Evolutionary conservation across 2,113 vertebrate species (phyloP).

Genomic region (Hassar affinis): DNA sequence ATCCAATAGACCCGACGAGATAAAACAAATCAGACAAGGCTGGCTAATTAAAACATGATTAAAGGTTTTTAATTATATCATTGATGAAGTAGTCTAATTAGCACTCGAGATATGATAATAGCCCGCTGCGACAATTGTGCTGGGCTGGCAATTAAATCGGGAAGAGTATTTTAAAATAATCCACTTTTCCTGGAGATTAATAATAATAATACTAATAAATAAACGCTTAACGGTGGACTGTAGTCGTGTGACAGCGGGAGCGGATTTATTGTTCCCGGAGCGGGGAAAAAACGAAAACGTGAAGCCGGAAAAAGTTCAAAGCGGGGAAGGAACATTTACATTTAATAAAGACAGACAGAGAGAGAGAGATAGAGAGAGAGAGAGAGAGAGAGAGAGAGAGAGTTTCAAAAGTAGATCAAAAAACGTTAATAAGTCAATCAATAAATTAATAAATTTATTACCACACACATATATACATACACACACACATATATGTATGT

Average conservation of each 20-base stretch:
- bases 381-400: neutral
- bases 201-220: conserved; percentile 82
- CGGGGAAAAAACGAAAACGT: conserved; percentile 55
- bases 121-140: conserved; percentile 73
- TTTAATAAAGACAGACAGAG: neutral
- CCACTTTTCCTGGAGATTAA: conserved; percentile 77
- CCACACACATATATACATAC: too few species aligned
- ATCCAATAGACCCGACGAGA: conserved; percentile 77
- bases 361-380: conserved; percentile 1
- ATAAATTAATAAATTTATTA: neutral
- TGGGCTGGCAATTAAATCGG: conserved; percentile 76
- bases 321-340: neutral
- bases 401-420: neutral
- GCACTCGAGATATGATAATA: conserved; percentile 86
- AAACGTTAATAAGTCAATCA: neutral
- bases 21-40: conserved; percentile 85
- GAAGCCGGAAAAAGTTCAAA: neutral
- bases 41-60: conserved; percentile 92
- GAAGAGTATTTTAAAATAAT: conserved; percentile 72
- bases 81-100: conserved; percentile 86
- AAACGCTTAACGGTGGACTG: conserved; percentile 2
- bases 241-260: conserved; percentile 63
- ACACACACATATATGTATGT: too few species aligned
- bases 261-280: conserved; percentile 71
- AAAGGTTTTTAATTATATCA: conserved; percentile 90